A percentile compares a stretch with the other conserved stretches of the same genome.
Evolutionary conservation across 2,113 vertebrate genomes (phyloP).

Genomic region (Cheilinus undulatus): DNA sequence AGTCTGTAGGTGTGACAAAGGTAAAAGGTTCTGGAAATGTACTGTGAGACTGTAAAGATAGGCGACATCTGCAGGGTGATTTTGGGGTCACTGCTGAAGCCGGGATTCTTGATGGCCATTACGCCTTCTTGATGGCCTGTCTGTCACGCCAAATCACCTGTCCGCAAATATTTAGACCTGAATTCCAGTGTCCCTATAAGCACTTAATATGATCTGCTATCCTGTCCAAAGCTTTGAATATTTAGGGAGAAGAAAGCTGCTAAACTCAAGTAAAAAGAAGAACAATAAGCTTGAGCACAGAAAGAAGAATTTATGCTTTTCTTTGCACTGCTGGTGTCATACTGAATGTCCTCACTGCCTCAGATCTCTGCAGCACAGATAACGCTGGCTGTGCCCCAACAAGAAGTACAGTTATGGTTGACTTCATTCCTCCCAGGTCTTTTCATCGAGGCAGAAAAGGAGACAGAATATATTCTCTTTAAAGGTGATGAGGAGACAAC

Average conservation of each 20-base stretch:
- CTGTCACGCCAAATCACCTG: constrained; percentile 67
- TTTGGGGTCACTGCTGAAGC: constrained; percentile 4
- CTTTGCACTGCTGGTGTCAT: constrained; percentile 49
- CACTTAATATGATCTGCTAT: constrained; percentile 65
- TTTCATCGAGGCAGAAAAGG: constrained; percentile 10
- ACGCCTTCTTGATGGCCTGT: constrained; percentile 78
- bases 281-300: constrained; percentile 43
- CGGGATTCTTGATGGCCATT: constrained; percentile 79
- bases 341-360: constrained; percentile 37
- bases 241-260: constrained; percentile 18
- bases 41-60: background rate
- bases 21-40: constrained; percentile 1
- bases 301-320: constrained; percentile 33
- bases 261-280: constrained; percentile 37
- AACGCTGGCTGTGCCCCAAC: constrained; percentile 31
- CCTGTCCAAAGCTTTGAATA: constrained; percentile 29
- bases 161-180: constrained; percentile 78
- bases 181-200: constrained; percentile 33
- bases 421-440: constrained; percentile 25
- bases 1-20: constrained; percentile 12
- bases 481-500: background rate
- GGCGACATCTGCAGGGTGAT: constrained; percentile 2
- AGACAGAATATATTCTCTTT: background rate
- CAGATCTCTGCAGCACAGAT: constrained; percentile 33
- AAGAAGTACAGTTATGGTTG: constrained; percentile 31